Conservation (phyloP, 2,888 invertebrate genomes). For the Artemia sp. region DNA sequence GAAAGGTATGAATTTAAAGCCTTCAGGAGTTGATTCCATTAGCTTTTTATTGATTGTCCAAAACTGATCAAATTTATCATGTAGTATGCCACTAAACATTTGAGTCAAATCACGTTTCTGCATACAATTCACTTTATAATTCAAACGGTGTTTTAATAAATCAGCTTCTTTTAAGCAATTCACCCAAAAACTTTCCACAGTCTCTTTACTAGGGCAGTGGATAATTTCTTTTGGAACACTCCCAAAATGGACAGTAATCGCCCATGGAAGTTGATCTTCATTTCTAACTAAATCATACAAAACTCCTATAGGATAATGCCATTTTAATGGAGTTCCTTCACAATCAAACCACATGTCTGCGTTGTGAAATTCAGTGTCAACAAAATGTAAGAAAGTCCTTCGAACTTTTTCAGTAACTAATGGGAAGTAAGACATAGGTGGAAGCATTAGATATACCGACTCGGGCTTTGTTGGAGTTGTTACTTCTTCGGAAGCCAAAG, state of each 20-base stretch:
- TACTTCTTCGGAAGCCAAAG: conserved; percentile 70
- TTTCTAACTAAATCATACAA: conserved; percentile 62
- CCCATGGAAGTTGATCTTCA: conserved; percentile 66
- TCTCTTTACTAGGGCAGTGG: conserved; percentile 61
- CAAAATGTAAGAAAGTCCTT: conserved; percentile 66
- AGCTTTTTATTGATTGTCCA: conserved; percentile 90
- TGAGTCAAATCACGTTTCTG: conserved; percentile 93
- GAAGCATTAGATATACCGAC: conserved; percentile 80
- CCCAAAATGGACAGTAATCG: conserved; percentile 78
- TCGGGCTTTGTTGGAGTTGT: conserved; percentile 75
- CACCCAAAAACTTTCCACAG: conserved; percentile 84
- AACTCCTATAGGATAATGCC: conserved; percentile 60
- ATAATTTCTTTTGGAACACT: conserved; percentile 85
- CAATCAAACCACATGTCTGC: conserved; percentile 88
- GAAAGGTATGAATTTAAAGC: conserved; percentile 75
- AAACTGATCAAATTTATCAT: conserved; percentile 97
- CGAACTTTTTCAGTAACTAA: conserved; percentile 84
- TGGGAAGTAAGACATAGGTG: conserved; percentile 81
- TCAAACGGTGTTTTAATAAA: conserved; percentile 83
- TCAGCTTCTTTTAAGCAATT: conserved; percentile 94
- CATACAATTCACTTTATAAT: conserved; percentile 64
- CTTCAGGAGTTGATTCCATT: conserved; percentile 64
- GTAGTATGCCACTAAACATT: conserved; percentile 79
- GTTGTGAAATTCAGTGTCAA: conserved; percentile 60
- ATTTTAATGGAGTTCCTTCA: conserved; percentile 75